A percentile compares a stretch with the other conserved stretches of the same genome.
Conservation (phyloP, 2,888 invertebrate species). For the Pseudanteris insignis region DNA sequence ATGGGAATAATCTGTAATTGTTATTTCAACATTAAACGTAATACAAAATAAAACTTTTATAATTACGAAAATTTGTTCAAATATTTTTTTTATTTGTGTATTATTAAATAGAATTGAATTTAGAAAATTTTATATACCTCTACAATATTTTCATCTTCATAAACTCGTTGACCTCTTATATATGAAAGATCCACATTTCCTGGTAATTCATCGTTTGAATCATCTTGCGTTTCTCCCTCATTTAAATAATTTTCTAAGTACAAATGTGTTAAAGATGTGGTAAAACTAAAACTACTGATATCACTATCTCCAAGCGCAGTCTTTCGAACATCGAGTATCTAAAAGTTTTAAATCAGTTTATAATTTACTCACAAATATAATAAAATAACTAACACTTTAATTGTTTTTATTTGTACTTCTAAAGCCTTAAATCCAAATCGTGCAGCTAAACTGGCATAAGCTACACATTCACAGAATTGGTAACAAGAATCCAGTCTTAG, state of each 20-base stretch:
- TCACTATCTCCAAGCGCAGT: slow-evolving; percentile 72
- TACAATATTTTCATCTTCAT: slow-evolving; percentile 52
- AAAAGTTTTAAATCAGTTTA: too few relatives aligned
- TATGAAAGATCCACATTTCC: slow-evolving; percentile 18
- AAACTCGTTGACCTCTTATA: slow-evolving; percentile 24
- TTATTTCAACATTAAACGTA: too few relatives aligned
- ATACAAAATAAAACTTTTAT: too few relatives aligned
- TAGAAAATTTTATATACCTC: slow-evolving; percentile 10
- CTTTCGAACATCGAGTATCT: slow-evolving; percentile 70
- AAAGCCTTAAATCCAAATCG: slow-evolving; percentile 76
- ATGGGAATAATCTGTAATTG: neutral
- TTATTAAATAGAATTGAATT: neutral
- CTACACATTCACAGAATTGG: slow-evolving; percentile 76
- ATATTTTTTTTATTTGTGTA: too few relatives aligned
- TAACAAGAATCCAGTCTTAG: slow-evolving; percentile 74
- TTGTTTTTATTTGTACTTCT: slow-evolving; percentile 62
- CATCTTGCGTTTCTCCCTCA: slow-evolving; percentile 18
- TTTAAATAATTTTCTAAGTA: slow-evolving; percentile 67
- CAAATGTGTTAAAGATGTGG: slow-evolving; percentile 68
- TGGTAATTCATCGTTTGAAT: slow-evolving; percentile 31
- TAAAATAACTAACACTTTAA: neutral
- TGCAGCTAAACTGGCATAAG: slow-evolving; percentile 80
- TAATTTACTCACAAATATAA: too few relatives aligned
- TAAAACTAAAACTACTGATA: slow-evolving; percentile 70
- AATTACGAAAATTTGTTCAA: too few relatives aligned